Conservation (phyloP, 2,797 vertebrate species). For the Acrossocheilus fasciatus region DNA sequence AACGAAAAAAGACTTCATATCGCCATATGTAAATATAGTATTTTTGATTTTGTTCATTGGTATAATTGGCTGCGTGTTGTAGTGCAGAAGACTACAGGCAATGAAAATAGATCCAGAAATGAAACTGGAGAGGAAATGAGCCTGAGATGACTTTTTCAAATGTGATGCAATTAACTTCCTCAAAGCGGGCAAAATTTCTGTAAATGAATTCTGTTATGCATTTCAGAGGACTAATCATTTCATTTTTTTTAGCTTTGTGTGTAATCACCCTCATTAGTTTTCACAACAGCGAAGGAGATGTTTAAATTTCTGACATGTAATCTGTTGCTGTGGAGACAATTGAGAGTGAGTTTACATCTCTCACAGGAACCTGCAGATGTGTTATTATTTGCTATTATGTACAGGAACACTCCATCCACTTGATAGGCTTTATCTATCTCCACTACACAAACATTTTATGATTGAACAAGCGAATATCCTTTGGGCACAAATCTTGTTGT, state of each 20-base stretch:
- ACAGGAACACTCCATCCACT: conserved; percentile 38
- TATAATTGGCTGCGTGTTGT: not conserved
- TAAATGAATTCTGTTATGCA: conserved; percentile 41
- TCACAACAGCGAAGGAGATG: conserved; percentile 35
- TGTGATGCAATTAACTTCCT: conserved; percentile 39
- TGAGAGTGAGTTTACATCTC: conserved; percentile 22
- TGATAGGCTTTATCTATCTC: conserved; percentile 49
- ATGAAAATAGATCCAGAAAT: not conserved
- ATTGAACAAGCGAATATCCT: conserved; percentile 39
- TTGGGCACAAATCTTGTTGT: conserved; percentile 16
- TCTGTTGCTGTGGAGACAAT: conserved; percentile 46
- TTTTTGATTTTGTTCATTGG: not conserved
- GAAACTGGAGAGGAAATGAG: conserved; percentile 25
- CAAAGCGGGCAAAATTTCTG: not conserved
- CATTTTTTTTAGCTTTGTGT: conserved; percentile 23
- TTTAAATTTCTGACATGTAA: conserved; percentile 43
- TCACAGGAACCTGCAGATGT: conserved; percentile 36
- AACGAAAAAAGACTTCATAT: not conserved
- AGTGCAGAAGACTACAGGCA: not conserved
- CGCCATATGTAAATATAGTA: too few species aligned
- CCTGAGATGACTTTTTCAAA: conserved; percentile 33
- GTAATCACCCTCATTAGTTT: conserved; percentile 50
- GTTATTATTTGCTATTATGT: conserved; percentile 44
- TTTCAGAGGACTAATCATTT: conserved; percentile 42
- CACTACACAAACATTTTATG: conserved; percentile 44